Evolutionary conservation across 2,888 invertebrate species (phyloP), one percentile per base, ranked within the genome.

Genomic region (Lithophane socia): DNA sequence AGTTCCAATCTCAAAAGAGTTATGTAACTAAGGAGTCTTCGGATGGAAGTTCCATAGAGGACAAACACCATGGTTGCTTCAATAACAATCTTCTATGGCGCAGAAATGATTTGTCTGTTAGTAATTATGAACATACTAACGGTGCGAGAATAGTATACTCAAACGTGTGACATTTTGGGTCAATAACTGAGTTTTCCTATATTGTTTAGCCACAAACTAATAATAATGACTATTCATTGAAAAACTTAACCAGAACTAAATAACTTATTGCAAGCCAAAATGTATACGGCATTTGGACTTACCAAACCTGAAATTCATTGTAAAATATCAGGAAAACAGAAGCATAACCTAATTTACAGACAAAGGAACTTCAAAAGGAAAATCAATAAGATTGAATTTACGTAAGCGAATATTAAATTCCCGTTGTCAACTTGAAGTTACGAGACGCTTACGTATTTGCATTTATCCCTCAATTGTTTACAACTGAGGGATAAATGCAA

Each of bases 51-150:
- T 61, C 66, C 54, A 49, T 49, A 61, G 16, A 56, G 21, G 13
- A 37, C 12, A 60, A 61, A 52, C 37, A 16, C 21, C 24, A 60
- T 29, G 21, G 37, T 49, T 42, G 21, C 12, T 2, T 52, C 44
- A 16, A 75, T 18, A 21, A 52, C 49, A 42, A 73, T 24, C 0
- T 13, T 29, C 21, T 29, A 49, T 60, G n/a, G 60, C 58, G n/a
- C 13, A 44, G 13, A 68, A 47, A 75, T 1, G 29, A 56, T 37
- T 75, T 63, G 2, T 8, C 1, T 18, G 37, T n/a, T 24, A 24
- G 58, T 68, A 44, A 66, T 79, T 64, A 47, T 16, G 37, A 65
- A n/a, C n/a, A n/a, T n/a, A n/a, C 16, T 56, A 81, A 73, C 65
- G 49, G 21, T 61, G 18, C 58, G 10, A 64, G 37, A 63, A 66